Evolutionary conservation across 2,113 vertebrate species (phyloP), one percentile per base, ranked within the genome.

Genomic region (Rhagologus leucostigma): DNA sequence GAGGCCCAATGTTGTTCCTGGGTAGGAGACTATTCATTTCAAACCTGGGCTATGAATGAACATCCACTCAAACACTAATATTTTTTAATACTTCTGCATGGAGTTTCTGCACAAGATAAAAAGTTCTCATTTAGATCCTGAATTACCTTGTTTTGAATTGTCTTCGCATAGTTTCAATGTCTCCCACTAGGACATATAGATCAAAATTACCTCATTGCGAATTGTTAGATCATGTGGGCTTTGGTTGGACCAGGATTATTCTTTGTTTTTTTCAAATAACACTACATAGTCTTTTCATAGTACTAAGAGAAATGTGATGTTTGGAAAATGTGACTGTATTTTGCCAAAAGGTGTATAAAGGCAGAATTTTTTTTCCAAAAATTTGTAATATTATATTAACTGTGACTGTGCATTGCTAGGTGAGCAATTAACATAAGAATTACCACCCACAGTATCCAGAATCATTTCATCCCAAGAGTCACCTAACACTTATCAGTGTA

Each of bases 1-100:
- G 16, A 64, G 9, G 6, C 1, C 9, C 26, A 17, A 0, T 17
- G 20, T 16, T 50, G 9, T 16, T 65, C 20, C 33, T 37, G 8
- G 10, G 64, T 10, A 73, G n/a, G 82, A 42, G 35, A 82, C 6
- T 35, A 4, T 5, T 75, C 8, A 44, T 82, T 82, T 70, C 16
- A 82, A 88, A 65, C 9, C 29, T 33, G 9, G 24, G 7, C 13
- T 50, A 42, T 55, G 68, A 76, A 77, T 11, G 15, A 63, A 80
- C 2, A 47, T 2, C 15, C 49, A 30, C 35, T 42, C 3, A 7
- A 77, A 59, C 33, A 55, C 2, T 15, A n/a, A 11, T 49, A 35
- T 30, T 18, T 5, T 79, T 44, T 70, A 29, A 74, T 46, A 33
- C 1, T 33, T 82, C 26, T 62, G 11, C 19, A 23, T 41, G 11